Evolutionary conservation across 2,888 invertebrate species (phyloP).

Genomic region (Litoditis marina): DNA sequence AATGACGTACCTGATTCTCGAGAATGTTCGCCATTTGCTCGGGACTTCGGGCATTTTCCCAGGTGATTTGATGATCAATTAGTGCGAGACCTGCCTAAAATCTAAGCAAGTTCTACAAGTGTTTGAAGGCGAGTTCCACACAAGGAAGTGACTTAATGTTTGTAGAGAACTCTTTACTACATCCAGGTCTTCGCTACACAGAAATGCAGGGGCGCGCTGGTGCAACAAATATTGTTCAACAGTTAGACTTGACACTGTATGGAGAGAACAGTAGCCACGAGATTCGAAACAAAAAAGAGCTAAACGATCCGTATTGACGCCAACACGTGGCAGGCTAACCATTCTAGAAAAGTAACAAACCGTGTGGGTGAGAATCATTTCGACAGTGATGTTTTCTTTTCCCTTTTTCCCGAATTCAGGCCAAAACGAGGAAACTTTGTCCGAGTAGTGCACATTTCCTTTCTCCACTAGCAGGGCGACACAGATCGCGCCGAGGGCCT

Average conservation of each 20-base stretch:
- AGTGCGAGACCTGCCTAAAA: slow-evolving; percentile 13
- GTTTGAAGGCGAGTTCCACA: too few relatives aligned
- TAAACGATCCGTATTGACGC: too few relatives aligned
- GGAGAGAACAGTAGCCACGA: too few relatives aligned
- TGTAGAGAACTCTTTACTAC: too few relatives aligned
- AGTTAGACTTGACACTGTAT: too few relatives aligned
- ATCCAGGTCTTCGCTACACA: too few relatives aligned
- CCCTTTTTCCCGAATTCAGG: slow-evolving; percentile 63
- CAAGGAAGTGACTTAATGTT: too few relatives aligned
- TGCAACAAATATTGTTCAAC: too few relatives aligned
- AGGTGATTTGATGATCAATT: slow-evolving; percentile 13
- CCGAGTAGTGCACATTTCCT: slow-evolving; percentile 60
- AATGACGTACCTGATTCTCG: slow-evolving; percentile 45
- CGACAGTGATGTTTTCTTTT: slow-evolving; percentile 62
- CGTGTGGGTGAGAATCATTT: slow-evolving; percentile 45
- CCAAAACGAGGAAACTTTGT: slow-evolving; percentile 61
- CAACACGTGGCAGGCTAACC: too few relatives aligned
- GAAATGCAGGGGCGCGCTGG: too few relatives aligned
- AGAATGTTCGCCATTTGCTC: slow-evolving; percentile 52
- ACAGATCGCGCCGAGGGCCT: slow-evolving; percentile 17
- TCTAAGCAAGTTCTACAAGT: too few relatives aligned
- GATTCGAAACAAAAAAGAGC: too few relatives aligned
- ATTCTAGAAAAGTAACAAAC: slow-evolving; percentile 1
- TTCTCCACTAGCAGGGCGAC: slow-evolving; percentile 60
- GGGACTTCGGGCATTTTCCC: slow-evolving; percentile 53